Evolutionary conservation across 2,888 invertebrate genomes (phyloP).

Genomic region (Erebia ligea): DNA sequence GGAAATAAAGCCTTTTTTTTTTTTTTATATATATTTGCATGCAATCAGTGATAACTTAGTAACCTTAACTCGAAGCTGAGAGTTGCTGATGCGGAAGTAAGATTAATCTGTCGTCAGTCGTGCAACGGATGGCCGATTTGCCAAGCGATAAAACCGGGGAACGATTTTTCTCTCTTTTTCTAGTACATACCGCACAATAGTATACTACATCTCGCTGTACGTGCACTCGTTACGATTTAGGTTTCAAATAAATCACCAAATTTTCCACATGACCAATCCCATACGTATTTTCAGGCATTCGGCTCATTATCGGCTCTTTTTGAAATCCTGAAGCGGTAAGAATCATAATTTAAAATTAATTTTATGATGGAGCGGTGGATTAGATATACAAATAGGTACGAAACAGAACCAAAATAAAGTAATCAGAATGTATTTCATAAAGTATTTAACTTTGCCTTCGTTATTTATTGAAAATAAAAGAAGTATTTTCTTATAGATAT

Average conservation of each 20-base stretch:
- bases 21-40: too few relatives aligned
- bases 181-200: conserved; percentile 17
- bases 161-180: conserved; percentile 49
- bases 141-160: conserved; percentile 60
- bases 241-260: conserved; percentile 24
- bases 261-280: conserved; percentile 5
- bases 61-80: conserved; percentile 19
- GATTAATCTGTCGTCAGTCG: conserved; percentile 63
- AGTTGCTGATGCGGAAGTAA: conserved; percentile 50
- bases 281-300: conserved; percentile 6
- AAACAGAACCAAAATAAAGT: too few relatives aligned
- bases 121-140: conserved; percentile 64
- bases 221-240: conserved; percentile 22
- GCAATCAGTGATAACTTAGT: conserved; percentile 16
- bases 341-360: too few relatives aligned
- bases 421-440: too few relatives aligned
- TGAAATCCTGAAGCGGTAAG: too few relatives aligned
- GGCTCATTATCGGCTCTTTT: not conserved
- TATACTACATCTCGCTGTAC: conserved; percentile 13
- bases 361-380: too few relatives aligned
- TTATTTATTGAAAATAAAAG: too few relatives aligned
- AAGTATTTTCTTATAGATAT: too few relatives aligned
- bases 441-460: too few relatives aligned
- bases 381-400: too few relatives aligned
- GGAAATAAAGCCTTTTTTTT: too few relatives aligned